Evolutionary conservation across 2,113 vertebrate genomes (phyloP).

Genomic region (Jaculus jaculus): DNA sequence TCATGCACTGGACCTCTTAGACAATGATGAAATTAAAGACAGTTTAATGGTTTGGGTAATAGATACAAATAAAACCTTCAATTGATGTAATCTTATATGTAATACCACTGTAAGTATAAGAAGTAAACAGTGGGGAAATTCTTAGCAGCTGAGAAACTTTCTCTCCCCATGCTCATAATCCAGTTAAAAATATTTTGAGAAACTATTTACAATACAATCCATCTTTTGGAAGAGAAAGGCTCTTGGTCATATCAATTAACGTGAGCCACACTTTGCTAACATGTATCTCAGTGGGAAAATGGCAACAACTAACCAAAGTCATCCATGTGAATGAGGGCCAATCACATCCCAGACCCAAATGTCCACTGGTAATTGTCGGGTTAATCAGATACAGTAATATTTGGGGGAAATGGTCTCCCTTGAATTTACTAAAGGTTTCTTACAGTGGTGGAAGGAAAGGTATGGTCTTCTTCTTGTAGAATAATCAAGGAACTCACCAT

Average conservation of each 20-base stretch:
- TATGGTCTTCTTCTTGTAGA: neutral
- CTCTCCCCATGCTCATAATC: constrained; percentile 70
- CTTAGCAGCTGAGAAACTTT: constrained; percentile 82
- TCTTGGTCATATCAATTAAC: constrained; percentile 55
- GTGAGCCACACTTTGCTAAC: constrained; percentile 75
- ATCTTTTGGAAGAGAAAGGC: constrained; percentile 71
- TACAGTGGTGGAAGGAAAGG: constrained; percentile 1
- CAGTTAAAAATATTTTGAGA: constrained; percentile 79
- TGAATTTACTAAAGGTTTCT: constrained; percentile 25
- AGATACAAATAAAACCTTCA: constrained; percentile 78
- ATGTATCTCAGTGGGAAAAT: constrained; percentile 69
- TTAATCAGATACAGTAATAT: constrained; percentile 8
- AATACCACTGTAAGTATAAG: constrained; percentile 77
- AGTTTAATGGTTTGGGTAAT: constrained; percentile 60
- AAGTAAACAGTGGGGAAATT: constrained; percentile 68
- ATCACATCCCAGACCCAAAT: constrained; percentile 32
- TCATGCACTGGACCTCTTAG: constrained; percentile 46
- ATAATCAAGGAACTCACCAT: constrained; percentile 19
- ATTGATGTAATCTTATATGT: constrained; percentile 46
- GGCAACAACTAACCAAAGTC: constrained; percentile 59
- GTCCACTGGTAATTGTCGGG: constrained; percentile 35
- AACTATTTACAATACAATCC: constrained; percentile 81
- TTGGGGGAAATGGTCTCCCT: neutral
- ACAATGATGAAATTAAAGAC: constrained; percentile 51
- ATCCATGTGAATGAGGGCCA: neutral